Base-by-base conservation (phyloP, 2,797 vertebrate genomes). In the Otolemur crassicaudatus region DNA sequence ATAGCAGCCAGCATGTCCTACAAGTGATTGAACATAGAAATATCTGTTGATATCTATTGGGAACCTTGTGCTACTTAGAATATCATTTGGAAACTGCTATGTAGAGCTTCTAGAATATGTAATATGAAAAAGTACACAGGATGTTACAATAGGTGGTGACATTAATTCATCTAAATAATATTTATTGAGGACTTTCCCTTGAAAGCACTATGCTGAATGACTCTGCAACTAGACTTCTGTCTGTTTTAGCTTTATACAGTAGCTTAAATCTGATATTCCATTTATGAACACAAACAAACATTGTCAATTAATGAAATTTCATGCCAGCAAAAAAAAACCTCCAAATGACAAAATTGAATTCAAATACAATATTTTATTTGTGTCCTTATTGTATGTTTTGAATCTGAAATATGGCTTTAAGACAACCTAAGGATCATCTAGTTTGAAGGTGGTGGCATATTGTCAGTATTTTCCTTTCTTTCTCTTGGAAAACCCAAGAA, bases 351-450 rank as follows among this genome's bases (percentile, higher is more conserved):
- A 79, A 95, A 86, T 4, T 83, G 27, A 90, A 77, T 94, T 90
- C 29, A 93, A 91, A 43, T 73, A 43, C 23, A 83, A 61, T 60
- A 65, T 85, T 65, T 53, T 53, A 16, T 92, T 8, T 72, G 73
- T 70, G 43, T 65, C 3, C 31, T 67, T 29, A 29, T 72, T 89
- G 16, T 72, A 40, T 25, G 70, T 84, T 94, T 88, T 12, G 9
- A 84, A 92, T 58, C 69, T 93, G 19, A 88, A 90, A 85, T 60
- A 10, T 49, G 10, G 20, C 16, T 87, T 87, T 92, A 72, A 94
- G 76, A 63, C 87, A 83, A 87, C 22, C 7, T 60, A 46, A 46
- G 17, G 0, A 17, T 61, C 29, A 83, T 25, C 23, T 22, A 91
- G 11, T 91, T 49, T 84, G 49, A 87, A 93, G 75, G 87, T 27